phyloP scores from a whole-genome alignment of 2,888 invertebrate genomes.

The Calephelis perditalis region DNA sequence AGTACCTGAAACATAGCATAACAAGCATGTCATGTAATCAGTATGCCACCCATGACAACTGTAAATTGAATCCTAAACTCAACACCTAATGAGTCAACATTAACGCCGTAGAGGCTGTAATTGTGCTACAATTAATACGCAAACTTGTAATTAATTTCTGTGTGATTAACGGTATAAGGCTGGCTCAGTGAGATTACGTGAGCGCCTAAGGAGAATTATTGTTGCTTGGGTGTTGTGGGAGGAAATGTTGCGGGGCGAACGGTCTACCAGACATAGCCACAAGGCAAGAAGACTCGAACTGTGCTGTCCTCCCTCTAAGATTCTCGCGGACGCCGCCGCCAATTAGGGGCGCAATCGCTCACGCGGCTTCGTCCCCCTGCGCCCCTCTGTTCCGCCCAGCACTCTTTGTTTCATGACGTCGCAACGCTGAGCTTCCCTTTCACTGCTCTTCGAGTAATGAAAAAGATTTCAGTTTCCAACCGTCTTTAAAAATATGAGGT shows the following conservation, averaged over 20 bases:
- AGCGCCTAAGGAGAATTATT: constrained; percentile 54
- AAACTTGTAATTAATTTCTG: constrained; percentile 77
- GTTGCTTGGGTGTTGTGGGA: constrained; percentile 52
- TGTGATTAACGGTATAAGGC: constrained; percentile 76
- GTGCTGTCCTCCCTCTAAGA: constrained; percentile 75
- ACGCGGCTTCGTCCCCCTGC: constrained; percentile 59
- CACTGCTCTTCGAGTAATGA: constrained; percentile 64
- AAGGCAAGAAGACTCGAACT: constrained; percentile 61
- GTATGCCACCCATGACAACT: background rate
- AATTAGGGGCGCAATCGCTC: constrained; percentile 79
- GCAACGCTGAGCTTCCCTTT: constrained; percentile 39
- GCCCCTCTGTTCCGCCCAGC: constrained; percentile 37
- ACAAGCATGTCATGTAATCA: background rate
- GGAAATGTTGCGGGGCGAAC: constrained; percentile 35
- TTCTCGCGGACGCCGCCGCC: constrained; percentile 78
- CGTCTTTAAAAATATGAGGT: too few species aligned
- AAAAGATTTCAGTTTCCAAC: constrained; percentile 60
- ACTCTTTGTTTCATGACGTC: constrained; percentile 64
- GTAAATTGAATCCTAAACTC: constrained; percentile 15
- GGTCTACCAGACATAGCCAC: constrained; percentile 38
- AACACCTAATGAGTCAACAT: constrained; percentile 22
- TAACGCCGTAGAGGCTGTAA: constrained; percentile 63
- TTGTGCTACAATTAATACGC: constrained; percentile 74
- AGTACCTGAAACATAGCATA: too few species aligned
- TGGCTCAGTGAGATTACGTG: constrained; percentile 52